A percentile compares a stretch with the other conserved stretches of the same genome.
These are phyloP conservation scores for Poliocrania exsul DNA, from an alignment of 2,797 vertebrate genomes.

Conservation along the genomic window DNA sequence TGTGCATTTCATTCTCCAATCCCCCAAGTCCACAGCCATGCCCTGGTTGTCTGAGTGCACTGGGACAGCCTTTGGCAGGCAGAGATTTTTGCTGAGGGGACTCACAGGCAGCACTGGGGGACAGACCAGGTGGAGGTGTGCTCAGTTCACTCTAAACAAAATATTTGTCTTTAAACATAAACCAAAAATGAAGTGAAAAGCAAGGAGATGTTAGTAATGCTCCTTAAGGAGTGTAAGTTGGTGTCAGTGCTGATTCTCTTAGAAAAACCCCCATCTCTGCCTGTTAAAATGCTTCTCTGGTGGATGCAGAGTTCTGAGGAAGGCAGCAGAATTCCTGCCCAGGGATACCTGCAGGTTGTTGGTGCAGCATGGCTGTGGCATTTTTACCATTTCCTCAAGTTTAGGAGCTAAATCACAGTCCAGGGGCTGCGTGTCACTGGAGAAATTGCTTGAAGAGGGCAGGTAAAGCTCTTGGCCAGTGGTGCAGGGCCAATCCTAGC, in stretches of 20 bases:
- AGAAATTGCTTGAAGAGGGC: not conserved
- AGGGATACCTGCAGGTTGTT: not conserved
- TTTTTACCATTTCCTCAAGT: not conserved
- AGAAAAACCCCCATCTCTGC: not conserved
- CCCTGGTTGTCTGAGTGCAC: not conserved
- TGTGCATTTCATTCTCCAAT: not conserved
- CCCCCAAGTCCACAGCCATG: not conserved
- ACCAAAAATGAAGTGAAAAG: conserved; percentile 19
- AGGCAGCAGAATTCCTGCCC: not conserved
- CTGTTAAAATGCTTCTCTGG: not conserved
- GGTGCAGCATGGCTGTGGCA: not conserved
- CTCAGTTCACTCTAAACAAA: conserved; percentile 19
- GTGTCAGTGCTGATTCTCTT: not conserved
- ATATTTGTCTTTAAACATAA: conserved; percentile 42
- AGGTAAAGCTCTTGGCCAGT: not conserved
- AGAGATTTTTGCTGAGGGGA: not conserved
- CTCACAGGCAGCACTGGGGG: not conserved
- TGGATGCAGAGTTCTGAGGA: not conserved
- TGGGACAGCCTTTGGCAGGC: not conserved
- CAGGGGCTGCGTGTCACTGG: rapidly evolving
- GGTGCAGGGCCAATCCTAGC: rapidly evolving
- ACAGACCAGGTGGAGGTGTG: not conserved
- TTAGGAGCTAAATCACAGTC: not conserved
- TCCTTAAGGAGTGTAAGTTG: not conserved
- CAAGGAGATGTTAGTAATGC: conserved; percentile 8